Evolutionary conservation across 2,888 invertebrate species (phyloP), one percentile per base, ranked within the genome.

Genomic region (Aphidius colemani): DNA sequence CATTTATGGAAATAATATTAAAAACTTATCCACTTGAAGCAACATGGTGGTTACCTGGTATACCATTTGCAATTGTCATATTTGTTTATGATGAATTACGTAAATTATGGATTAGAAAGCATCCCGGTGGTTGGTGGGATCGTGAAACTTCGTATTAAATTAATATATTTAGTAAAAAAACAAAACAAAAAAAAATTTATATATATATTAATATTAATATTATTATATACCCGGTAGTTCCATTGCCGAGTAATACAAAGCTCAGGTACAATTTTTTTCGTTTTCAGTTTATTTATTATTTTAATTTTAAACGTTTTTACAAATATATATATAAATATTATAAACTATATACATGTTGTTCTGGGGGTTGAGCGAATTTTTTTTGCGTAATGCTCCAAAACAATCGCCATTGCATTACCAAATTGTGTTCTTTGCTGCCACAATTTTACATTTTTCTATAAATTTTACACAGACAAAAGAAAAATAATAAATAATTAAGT

Each of bases 51-150:
- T 82, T 92, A 69, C 87, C 90, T 7, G 88, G 90, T 1, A 61
- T 89, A 10, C 93, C 94, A 6, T 94, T 90, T 80, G 88, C 89
- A 69, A 61, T 91, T 43, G 82, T 91, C 8, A 93, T 94, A 83
- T 87, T 94, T 70, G 71, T 88, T 9, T 89, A 88, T 67, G 94
- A 94, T 75, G 94, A 94, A 81, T 65, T 87, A 7, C 85, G 94
- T 67, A 88, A 90, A 71, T 89, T 85, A 71, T 82, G 91, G 69
- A 86, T 94, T 46, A 85, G 93, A 67, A 86, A 85, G 67, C 85
- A 87, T 74, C 86, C 89, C 0, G 88, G 88, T 1, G 86, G 89
- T 67, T 92, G 90, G 89, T 83, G 92, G 40, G 91, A 91, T 76
- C 78, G 84, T 67, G 92, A 93, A 81, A 92, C 90, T 53, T 92